Percentiles rank a stretch among this genome's conserved stretches.
These are phyloP conservation scores for Vespertilio murinus DNA, from an alignment of 2,797 vertebrate genomes.

Conservation along the genomic window DNA sequence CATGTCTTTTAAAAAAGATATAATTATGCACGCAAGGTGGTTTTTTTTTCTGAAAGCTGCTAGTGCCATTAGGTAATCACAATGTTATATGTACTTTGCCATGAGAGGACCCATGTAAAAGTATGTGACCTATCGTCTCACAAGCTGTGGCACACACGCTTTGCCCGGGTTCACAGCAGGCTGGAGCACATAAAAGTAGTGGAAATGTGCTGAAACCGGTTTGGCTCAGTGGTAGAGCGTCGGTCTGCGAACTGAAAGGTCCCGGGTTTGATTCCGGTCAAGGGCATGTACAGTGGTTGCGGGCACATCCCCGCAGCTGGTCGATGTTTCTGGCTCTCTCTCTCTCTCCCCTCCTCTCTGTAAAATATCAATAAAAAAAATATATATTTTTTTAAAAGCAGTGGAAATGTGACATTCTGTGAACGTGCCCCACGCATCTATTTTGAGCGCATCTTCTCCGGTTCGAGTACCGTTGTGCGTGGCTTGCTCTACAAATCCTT, in stretches of 20 bases:
- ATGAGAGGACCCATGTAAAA: not conserved
- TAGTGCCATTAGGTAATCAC: not conserved
- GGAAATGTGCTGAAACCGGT: too few species aligned
- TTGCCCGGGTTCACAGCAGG: not conserved
- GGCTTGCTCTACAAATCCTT: constrained; percentile 18
- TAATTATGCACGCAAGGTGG: not conserved
- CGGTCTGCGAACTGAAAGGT: too few species aligned
- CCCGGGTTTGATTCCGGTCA: too few species aligned
- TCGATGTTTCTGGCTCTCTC: too few species aligned
- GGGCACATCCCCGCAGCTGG: too few species aligned
- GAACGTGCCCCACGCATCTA: not conserved
- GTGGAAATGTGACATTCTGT: not conserved
- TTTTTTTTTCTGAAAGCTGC: not conserved
- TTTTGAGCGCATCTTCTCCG: not conserved
- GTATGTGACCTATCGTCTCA: not conserved
- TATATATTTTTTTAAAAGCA: too few species aligned
- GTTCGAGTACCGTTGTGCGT: not conserved
- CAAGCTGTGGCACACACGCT: accelerated
- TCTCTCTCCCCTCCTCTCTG: too few species aligned
- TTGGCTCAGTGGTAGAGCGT: too few species aligned
- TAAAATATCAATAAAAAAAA: too few species aligned
- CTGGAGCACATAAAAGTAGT: not conserved
- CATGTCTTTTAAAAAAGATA: not conserved
- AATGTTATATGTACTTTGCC: not conserved
- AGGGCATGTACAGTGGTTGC: too few species aligned